Evolutionary conservation across 2,797 vertebrate genomes (phyloP), one percentile per base, ranked within the genome.

Genomic region (Xiphophorus birchmanni): DNA sequence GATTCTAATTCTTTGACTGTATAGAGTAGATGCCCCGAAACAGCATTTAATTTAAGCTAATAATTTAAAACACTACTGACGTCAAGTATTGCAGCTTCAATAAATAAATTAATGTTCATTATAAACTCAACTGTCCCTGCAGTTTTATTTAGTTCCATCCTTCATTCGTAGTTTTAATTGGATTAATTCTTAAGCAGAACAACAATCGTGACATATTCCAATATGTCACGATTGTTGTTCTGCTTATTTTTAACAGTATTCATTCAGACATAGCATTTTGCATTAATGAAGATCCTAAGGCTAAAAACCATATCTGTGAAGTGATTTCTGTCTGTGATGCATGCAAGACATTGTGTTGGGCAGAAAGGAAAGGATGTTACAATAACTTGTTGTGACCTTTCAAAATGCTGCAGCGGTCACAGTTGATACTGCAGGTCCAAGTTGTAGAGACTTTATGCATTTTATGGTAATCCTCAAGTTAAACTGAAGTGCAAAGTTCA

Each of bases 261-360:
- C 79, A 50, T 87, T 73, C 71, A 81, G 67, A 82, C 35, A 77
- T 74, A 47, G 52, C 74, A 73, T 69, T 76, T 75, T 80, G 71
- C 52, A 84, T 72, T 74, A 88, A 56, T 52, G 80, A 74, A 76
- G 76, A 73, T 87, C 85, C 48, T 0, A 40, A 78, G 82, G 82
- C 82, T 63, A 58, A n/a, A 77, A 82, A 65, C 18, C 42, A 71
- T 13, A 44, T 32, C 69, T 80, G 75, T 77, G 78, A 74, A 78
- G 73, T 84, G 75, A 88, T 82, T 85, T 76, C 80, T 87, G 79
- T 75, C 73, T 79, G 72, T 10, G 50, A 18, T 74, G 40, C 42
- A 76, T 82, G 82, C 74, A 80, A 80, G 80, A 77, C 80, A 79
- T 88, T 82, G 47, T 74, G 75, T 72, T 78, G n/a, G 67, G 81